These are phyloP conservation scores for Oophaga sylvatica DNA, from an alignment of 2,797 vertebrate species.

Conservation along the genomic window DNA sequence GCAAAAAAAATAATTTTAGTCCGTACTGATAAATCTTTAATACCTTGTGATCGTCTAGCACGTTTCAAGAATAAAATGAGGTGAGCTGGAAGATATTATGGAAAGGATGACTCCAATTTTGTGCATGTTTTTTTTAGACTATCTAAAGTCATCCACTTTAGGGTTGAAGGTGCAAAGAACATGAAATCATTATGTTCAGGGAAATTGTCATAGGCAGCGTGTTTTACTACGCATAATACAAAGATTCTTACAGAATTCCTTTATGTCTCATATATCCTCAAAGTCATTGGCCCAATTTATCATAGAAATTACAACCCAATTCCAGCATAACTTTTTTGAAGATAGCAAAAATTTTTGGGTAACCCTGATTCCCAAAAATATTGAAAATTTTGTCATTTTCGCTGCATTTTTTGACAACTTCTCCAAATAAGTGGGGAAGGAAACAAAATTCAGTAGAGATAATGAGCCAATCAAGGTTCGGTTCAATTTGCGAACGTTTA, in stretches of 20 bases:
- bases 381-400: no score
- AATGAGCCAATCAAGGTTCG: no score
- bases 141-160: slow-evolving; percentile 62
- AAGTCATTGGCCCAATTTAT: neutral
- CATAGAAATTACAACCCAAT: no score
- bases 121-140: slow-evolving; percentile 63
- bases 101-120: slow-evolving; percentile 63
- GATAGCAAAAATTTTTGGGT: no score
- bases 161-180: slow-evolving; percentile 61
- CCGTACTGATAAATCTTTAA: slow-evolving; percentile 49
- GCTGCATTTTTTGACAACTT: no score
- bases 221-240: neutral
- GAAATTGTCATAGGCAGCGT: slow-evolving; percentile 61
- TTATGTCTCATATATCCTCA: neutral
- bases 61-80: slow-evolving; percentile 53
- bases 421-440: no score
- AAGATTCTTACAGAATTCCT: neutral
- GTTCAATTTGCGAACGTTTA: no score
- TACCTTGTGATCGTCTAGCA: slow-evolving; percentile 55
- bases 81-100: slow-evolving; percentile 60
- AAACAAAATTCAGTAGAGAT: no score
- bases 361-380: no score
- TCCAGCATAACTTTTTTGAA: no score
- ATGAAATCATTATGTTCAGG: slow-evolving; percentile 69
- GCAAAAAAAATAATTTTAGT: slow-evolving; percentile 42